Percentiles rank a stretch among this genome's conserved stretches.
Conservation (phyloP, 2,113 vertebrate genomes). For the Spilogale gracilis region DNA sequence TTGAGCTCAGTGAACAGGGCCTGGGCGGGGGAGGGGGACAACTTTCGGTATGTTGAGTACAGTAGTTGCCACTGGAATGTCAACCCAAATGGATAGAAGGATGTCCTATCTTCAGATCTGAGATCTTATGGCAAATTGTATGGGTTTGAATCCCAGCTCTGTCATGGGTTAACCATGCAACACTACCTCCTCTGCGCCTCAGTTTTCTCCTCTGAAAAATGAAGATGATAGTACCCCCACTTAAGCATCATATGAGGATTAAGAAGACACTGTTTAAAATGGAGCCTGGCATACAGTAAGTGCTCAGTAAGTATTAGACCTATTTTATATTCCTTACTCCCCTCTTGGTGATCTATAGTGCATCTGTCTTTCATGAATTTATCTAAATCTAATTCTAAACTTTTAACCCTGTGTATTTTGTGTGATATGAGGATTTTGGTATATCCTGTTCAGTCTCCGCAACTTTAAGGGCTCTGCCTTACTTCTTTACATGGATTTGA, state of each 20-base stretch:
- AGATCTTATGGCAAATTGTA: not conserved
- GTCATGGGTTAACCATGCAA: not conserved
- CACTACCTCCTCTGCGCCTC: not conserved
- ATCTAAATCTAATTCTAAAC: not conserved
- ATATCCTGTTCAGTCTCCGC: not conserved
- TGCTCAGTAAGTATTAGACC: not conserved
- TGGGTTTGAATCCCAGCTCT: not conserved
- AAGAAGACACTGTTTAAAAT: not conserved
- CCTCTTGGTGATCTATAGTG: not conserved
- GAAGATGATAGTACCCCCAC: not conserved
- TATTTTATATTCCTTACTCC: not conserved
- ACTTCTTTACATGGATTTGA: not conserved
- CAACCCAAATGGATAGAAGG: not conserved
- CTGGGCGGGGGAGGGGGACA: fast-evolving
- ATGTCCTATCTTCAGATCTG: not conserved
- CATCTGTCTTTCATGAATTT: not conserved
- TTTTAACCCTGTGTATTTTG: not conserved
- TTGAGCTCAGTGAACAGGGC: not conserved
- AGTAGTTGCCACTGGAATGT: not conserved
- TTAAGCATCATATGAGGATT: not conserved
- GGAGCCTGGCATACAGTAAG: not conserved
- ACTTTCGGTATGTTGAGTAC: not conserved
- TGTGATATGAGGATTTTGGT: not conserved
- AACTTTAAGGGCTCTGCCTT: not conserved
- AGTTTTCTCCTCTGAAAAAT: constrained; percentile 3